A percentile compares a stretch with the other conserved stretches of the same genome.
Conservation (phyloP, 2,113 vertebrate species). For the Cinclus cinclus region DNA sequence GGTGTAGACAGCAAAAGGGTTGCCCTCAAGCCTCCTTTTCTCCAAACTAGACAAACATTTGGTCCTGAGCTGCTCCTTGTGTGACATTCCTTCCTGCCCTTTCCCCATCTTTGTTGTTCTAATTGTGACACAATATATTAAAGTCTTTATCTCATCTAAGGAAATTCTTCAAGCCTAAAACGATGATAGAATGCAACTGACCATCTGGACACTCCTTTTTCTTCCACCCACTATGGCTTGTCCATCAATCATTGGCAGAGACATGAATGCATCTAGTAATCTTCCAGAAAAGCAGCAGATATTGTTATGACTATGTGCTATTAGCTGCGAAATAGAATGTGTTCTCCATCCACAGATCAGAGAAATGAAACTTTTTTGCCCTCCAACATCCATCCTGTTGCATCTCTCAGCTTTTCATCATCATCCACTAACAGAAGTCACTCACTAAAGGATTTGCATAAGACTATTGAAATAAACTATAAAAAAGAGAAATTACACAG, state of each 20-base stretch:
- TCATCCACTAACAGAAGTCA: not conserved
- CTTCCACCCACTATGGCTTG: not conserved
- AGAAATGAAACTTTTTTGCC: not conserved
- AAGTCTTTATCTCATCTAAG: not conserved
- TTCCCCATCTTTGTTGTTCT: not conserved
- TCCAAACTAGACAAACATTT: not conserved
- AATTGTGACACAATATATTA: not conserved
- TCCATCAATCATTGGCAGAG: not conserved
- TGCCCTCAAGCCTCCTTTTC: not conserved
- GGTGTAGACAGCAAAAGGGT: not conserved
- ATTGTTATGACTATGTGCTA: not conserved
- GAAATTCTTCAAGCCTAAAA: not conserved
- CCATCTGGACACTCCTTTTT: not conserved
- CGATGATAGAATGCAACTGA: not conserved
- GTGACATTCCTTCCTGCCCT: not conserved
- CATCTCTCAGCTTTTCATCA: not conserved
- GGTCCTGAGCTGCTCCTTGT: not conserved
- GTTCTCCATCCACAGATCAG: not conserved
- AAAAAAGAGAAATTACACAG: not conserved
- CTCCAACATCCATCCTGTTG: not conserved
- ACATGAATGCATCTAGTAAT: not conserved
- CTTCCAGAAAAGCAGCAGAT: not conserved
- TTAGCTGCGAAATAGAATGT: not conserved
- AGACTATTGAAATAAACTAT: not conserved
- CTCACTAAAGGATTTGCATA: not conserved